phyloP scores from a whole-genome alignment of 2,113 vertebrate genomes.

The Australoheros scitulus region DNA sequence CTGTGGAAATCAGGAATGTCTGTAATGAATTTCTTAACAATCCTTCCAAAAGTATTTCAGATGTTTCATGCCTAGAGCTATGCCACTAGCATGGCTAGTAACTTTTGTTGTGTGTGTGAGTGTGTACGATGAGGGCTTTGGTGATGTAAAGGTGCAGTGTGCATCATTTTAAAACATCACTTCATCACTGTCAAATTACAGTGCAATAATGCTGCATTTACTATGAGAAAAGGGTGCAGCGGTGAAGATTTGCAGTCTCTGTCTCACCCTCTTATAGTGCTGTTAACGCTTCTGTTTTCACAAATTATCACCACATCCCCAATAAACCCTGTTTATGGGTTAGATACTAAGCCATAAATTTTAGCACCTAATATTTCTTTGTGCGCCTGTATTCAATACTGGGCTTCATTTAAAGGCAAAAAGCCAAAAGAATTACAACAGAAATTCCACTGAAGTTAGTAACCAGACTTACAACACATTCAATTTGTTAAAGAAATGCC shows the following conservation, averaged over 20 bases:
- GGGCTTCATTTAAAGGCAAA: too few relatives aligned
- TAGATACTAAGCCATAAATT: background rate
- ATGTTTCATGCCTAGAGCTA: background rate
- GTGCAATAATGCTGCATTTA: slow-evolving; percentile 8
- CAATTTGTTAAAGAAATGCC: background rate
- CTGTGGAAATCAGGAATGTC: background rate
- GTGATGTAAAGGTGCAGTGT: slow-evolving; percentile 8
- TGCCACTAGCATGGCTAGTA: background rate
- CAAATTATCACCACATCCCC: slow-evolving; percentile 34
- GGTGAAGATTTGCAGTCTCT: slow-evolving; percentile 21
- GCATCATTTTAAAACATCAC: slow-evolving; percentile 50
- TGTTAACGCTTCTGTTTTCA: slow-evolving; percentile 9
- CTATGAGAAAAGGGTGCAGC: slow-evolving; percentile 10
- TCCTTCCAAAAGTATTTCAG: background rate
- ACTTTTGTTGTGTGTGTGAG: background rate
- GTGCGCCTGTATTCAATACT: background rate
- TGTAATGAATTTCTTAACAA: background rate
- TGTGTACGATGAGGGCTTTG: background rate
- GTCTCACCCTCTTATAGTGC: background rate
- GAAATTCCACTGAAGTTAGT: background rate
- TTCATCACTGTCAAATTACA: slow-evolving; percentile 45
- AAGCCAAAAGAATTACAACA: too few relatives aligned
- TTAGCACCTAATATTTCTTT: background rate
- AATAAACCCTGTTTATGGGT: slow-evolving; percentile 13
- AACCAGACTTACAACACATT: background rate